A percentile compares a stretch with the other conserved stretches of the same genome.
These are phyloP conservation scores for Drosophila neonasuta DNA, from an alignment of 2,888 invertebrate genomes.

Conservation along the genomic window DNA sequence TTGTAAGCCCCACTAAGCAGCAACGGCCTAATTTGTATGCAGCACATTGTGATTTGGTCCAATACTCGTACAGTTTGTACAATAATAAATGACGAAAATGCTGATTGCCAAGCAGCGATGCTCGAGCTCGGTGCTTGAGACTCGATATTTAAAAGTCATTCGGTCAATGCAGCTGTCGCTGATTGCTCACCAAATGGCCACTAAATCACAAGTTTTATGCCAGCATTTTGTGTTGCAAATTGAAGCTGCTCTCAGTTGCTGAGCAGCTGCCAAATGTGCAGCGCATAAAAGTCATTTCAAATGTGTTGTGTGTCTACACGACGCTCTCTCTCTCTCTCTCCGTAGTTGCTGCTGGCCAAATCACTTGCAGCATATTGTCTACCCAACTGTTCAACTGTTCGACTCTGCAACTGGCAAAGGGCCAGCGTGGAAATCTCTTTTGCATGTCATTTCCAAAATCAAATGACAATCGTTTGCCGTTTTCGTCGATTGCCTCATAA, in stretches of 20 bases:
- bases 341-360: slow-evolving; percentile 38
- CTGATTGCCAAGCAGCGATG: slow-evolving; percentile 42
- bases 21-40: slow-evolving; percentile 49
- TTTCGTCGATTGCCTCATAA: slow-evolving; percentile 57
- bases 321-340: not conserved
- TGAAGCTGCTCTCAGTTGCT: slow-evolving; percentile 41
- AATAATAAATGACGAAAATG: slow-evolving; percentile 39
- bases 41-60: slow-evolving; percentile 16
- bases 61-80: slow-evolving; percentile 22
- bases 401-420: slow-evolving; percentile 52
- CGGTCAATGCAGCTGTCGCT: slow-evolving; percentile 70
- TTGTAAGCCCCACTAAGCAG: slow-evolving; percentile 14
- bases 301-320: slow-evolving; percentile 32
- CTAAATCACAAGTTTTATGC: slow-evolving; percentile 70
- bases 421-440: slow-evolving; percentile 44
- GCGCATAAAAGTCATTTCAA: slow-evolving; percentile 57
- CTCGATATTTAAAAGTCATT: slow-evolving; percentile 64
- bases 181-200: slow-evolving; percentile 56
- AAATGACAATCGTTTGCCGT: slow-evolving; percentile 64
- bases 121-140: not conserved
- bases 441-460: slow-evolving; percentile 55
- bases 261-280: slow-evolving; percentile 68
- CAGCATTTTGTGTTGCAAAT: slow-evolving; percentile 65
- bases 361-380: slow-evolving; percentile 56
- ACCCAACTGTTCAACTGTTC: slow-evolving; percentile 23